Percentiles rank a stretch among this genome's conserved stretches.
Conservation (phyloP, 2,113 vertebrate species). For the Phoenicopterus ruber region DNA sequence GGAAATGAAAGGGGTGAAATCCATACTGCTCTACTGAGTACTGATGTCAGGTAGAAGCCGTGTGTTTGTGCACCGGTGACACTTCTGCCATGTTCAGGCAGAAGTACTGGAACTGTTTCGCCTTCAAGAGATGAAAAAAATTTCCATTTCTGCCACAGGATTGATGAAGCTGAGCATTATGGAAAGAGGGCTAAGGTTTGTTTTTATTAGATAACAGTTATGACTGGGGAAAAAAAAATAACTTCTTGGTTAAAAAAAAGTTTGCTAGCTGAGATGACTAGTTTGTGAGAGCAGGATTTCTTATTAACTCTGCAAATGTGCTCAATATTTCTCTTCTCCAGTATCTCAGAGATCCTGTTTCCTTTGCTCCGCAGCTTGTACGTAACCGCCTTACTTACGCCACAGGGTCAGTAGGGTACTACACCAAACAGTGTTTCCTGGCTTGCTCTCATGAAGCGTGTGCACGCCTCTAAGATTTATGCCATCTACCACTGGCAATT, state of each 20-base stretch:
- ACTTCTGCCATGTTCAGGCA: background rate
- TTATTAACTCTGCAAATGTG: background rate
- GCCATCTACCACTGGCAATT: accelerated
- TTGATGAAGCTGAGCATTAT: background rate
- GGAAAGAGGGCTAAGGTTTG: background rate
- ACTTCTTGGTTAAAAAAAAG: background rate
- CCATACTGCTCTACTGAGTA: background rate
- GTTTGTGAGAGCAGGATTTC: background rate
- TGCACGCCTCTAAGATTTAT: background rate
- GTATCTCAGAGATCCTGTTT: background rate
- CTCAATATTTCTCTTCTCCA: background rate
- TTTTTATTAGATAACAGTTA: background rate
- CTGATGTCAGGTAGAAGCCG: background rate
- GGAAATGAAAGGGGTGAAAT: background rate
- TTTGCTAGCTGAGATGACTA: background rate
- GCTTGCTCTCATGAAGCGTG: background rate
- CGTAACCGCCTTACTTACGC: background rate
- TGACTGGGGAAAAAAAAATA: accelerated
- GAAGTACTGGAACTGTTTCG: background rate
- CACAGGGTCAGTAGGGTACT: background rate
- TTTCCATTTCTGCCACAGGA: background rate
- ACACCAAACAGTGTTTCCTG: background rate
- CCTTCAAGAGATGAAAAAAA: background rate
- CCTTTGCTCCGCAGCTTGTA: background rate
- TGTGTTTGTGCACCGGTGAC: background rate